A percentile compares a stretch with the other conserved stretches of the same genome.
phyloP scores from a whole-genome alignment of 2,113 vertebrate genomes.

The Ptychochromis oligacanthus region DNA sequence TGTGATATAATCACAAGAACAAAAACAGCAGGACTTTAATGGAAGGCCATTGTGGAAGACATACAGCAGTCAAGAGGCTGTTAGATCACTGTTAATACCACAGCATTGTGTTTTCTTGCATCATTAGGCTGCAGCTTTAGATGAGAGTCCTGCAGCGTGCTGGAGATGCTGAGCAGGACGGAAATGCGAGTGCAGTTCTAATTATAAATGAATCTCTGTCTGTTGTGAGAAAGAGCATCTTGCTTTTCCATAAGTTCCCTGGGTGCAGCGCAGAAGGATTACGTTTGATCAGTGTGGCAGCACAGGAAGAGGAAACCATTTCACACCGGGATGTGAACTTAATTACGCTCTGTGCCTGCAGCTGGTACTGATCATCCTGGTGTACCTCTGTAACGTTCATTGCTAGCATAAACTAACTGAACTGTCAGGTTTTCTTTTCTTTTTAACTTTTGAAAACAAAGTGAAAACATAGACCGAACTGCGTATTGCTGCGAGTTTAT shows the following conservation, averaged over 20 bases:
- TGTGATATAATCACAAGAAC: neutral
- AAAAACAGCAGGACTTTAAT: neutral
- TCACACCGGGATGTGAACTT: slow-evolving; percentile 36
- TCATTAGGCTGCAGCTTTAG: neutral
- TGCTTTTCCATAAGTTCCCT: neutral
- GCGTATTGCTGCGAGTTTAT: too few species aligned
- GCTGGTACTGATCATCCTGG: neutral
- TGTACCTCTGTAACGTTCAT: neutral
- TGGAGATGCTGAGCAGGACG: neutral
- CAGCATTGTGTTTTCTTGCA: neutral
- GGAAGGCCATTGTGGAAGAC: neutral
- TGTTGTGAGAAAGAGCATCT: neutral
- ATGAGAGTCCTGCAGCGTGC: neutral
- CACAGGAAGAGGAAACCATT: slow-evolving; percentile 30
- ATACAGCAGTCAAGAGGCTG: neutral
- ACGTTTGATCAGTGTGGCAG: slow-evolving; percentile 7
- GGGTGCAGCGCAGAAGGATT: slow-evolving; percentile 5
- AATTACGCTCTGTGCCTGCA: slow-evolving; percentile 10
- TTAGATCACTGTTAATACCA: neutral
- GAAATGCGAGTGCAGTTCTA: slow-evolving; percentile 8
- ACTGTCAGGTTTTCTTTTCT: neutral
- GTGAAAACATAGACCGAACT: neutral
- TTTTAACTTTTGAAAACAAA: neutral
- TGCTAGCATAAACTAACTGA: neutral
- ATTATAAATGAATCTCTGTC: slow-evolving; percentile 33